A percentile compares a stretch with the other conserved stretches of the same genome.
phyloP scores from a whole-genome alignment of 2,888 invertebrate genomes.

The Melangyna quadrimaculata region DNA sequence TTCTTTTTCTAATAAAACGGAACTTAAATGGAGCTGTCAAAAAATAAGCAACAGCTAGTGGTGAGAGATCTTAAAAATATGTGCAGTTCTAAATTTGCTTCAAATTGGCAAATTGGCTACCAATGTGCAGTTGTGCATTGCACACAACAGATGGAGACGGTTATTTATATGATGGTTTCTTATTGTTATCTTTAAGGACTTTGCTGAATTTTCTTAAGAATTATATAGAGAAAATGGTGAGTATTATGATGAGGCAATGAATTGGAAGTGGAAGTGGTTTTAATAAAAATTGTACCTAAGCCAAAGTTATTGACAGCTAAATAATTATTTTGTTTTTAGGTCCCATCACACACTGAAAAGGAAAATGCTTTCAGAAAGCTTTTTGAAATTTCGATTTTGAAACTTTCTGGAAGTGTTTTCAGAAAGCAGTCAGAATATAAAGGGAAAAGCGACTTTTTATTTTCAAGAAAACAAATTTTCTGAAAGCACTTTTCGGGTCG shows the following conservation, averaged over 20 bases:
- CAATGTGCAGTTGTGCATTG: neutral
- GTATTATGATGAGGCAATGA: neutral
- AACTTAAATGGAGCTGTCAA: slow-evolving; percentile 66
- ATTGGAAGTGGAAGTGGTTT: no score
- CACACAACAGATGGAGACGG: slow-evolving; percentile 9
- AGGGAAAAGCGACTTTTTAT: no score
- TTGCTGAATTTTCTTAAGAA: neutral
- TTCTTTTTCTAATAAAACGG: slow-evolving; percentile 64
- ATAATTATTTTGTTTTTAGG: no score
- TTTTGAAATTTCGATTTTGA: no score
- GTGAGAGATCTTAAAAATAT: slow-evolving; percentile 20
- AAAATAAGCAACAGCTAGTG: slow-evolving; percentile 63
- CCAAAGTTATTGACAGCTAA: no score
- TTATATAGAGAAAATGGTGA: neutral
- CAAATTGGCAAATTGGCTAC: slow-evolving; percentile 22
- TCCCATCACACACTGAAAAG: no score
- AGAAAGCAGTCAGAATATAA: no score
- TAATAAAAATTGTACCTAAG: no score
- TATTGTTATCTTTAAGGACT: neutral
- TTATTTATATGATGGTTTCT: slow-evolving; percentile 25
- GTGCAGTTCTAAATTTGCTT: slow-evolving; percentile 12
- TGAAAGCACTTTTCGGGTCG: no score
- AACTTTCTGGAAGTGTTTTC: no score
- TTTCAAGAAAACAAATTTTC: no score
- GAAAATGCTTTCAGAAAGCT: no score